A percentile compares a stretch with the other conserved stretches of the same genome.
phyloP scores from a whole-genome alignment of 1,140 invertebrate genomes.

The Nautilus pompilius region DNA sequence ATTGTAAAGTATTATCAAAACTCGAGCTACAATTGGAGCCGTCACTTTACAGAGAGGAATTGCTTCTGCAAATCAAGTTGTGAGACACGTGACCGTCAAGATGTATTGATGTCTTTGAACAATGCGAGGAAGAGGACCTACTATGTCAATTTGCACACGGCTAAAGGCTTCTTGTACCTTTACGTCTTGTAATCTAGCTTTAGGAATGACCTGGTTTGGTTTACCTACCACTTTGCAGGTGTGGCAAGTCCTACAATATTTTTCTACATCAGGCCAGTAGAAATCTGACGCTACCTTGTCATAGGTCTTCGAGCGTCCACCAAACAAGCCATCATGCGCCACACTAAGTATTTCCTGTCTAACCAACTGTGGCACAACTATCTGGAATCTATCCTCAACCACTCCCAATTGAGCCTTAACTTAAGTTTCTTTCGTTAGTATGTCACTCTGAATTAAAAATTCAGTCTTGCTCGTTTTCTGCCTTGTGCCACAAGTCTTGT shows the following conservation, averaged over 20 bases:
- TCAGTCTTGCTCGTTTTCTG: neutral
- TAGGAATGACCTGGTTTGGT: slow-evolving; percentile 11
- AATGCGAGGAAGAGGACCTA: slow-evolving; percentile 19
- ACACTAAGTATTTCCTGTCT: neutral
- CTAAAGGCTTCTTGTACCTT: slow-evolving; percentile 15
- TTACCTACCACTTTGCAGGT: slow-evolving; percentile 16
- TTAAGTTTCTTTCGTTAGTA: neutral
- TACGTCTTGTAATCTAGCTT: slow-evolving; percentile 6
- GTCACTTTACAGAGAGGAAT: slow-evolving; percentile 18
- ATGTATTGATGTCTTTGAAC: slow-evolving; percentile 16
- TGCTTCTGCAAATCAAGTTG: slow-evolving; percentile 20
- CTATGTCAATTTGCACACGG: slow-evolving; percentile 18
- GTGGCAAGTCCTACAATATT: slow-evolving; percentile 14
- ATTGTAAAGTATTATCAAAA: slow-evolving; percentile 1
- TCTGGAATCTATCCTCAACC: neutral
- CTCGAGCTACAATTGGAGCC: slow-evolving; percentile 7
- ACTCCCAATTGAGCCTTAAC: neutral
- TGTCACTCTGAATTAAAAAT: neutral
- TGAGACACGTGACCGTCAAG: slow-evolving; percentile 20
- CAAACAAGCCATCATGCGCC: neutral
- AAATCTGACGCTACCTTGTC: neutral
- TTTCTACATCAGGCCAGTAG: slow-evolving; percentile 2
- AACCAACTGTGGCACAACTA: neutral
- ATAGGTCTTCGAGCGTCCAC: neutral
- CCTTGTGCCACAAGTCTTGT: too few relatives aligned